These are phyloP conservation scores for Setophaga kirtlandii DNA, from an alignment of 2,113 vertebrate species.

Conservation along the genomic window DNA sequence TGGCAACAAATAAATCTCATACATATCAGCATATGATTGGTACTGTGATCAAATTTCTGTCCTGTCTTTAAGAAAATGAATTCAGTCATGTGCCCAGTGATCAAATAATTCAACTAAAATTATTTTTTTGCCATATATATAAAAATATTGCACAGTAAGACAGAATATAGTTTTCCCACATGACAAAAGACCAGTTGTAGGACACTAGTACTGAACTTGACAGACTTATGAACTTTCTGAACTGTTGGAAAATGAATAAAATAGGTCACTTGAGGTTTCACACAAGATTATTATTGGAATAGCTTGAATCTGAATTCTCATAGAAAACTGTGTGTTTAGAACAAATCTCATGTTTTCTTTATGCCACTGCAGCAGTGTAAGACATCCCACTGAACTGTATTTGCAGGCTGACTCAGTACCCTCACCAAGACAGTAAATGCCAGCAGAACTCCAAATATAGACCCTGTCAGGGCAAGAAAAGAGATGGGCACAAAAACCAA, in stretches of 20 bases:
- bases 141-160: neutral
- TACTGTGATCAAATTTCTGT: neutral
- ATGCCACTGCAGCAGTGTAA: neutral
- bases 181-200: neutral
- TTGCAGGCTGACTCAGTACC: neutral
- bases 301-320: neutral
- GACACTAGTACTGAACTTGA: neutral
- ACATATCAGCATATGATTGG: neutral
- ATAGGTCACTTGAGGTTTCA: neutral
- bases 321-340: neutral
- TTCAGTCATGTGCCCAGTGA: neutral
- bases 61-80: neutral
- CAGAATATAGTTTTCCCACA: neutral
- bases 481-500: neutral
- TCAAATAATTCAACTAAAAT: neutral
- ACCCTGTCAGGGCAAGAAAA: neutral
- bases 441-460: neutral
- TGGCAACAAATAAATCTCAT: neutral
- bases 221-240: neutral
- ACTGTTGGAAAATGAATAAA: neutral
- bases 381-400: neutral
- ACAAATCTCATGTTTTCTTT: neutral
- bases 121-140: neutral
- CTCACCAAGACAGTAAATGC: neutral
- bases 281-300: neutral